Evolutionary conservation across 2,888 invertebrate genomes (phyloP), one percentile per base, ranked within the genome.

Genomic region (Cyaniris semiargus): DNA sequence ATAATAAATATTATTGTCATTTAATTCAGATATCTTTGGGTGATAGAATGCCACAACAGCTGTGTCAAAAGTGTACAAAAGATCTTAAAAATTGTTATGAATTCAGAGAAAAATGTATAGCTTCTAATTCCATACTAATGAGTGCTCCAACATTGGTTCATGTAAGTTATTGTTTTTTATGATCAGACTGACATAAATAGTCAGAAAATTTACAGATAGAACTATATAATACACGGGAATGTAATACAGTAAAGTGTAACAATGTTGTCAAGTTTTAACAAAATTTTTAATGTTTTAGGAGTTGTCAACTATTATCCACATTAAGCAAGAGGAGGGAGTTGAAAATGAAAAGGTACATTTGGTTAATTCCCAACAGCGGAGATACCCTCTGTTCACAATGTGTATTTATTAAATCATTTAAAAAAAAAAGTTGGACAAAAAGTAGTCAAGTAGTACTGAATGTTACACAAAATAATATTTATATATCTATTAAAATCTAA

Each of bases 71-170:
- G 75, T 91, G 91, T 80, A 76, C 80, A 21, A 78, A 85, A 48
- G 82, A 82, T 66, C 79, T 91, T 0, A 84, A 84, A 76, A 80
- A 75, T 70, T 91, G 85, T 78, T 82, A 86, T 18, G 81, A 85
- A 60, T 91, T 91, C 77, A 86, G 89, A 80, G 84, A 85, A 53
- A 88, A 88, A 80, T 89, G 86, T 79, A 82, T 86, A 66, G 76
- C 76, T 53, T 82, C 88, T 18, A 89, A 90, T 79, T 79, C 80
- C 58, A 81, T 85, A 44, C 79, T 89, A 58, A 80, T 79, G 53
- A 79, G 84, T n/a, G 44, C 83, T 27, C 75, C 83, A 70, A 79
- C 58, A 80, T 53, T 34, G 8, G 53, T 31, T 38, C 78, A 81
- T 83, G 83, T 83, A 79, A 76, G 79, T 72, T n/a, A n/a, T n/a